Conservation (phyloP, 35 echinoderm and acorn worm genomes). For the Holothuria glaberrima region DNA sequence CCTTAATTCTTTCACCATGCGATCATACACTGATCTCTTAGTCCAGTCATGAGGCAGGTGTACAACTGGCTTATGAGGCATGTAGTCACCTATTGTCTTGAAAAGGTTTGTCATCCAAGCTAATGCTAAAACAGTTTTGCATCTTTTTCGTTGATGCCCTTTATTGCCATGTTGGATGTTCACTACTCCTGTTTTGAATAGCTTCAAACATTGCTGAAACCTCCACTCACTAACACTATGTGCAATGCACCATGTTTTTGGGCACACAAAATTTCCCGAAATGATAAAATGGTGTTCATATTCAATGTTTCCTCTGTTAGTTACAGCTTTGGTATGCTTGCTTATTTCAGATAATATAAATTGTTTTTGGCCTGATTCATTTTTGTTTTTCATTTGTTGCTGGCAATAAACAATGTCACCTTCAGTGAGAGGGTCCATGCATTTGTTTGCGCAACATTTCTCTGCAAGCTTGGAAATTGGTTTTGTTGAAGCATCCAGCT, state of each 20-base stretch:
- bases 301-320: not conserved
- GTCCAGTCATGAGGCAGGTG: conserved; percentile 50
- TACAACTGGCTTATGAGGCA: conserved; percentile 47
- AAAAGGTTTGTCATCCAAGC: conserved; percentile 55
- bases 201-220: conserved; percentile 5
- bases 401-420: not conserved
- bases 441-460: conserved; percentile 23
- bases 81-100: conserved; percentile 50
- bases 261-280: not conserved
- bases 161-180: conserved; percentile 21
- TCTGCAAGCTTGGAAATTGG: not conserved
- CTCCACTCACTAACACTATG: conserved; percentile 14
- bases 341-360: conserved; percentile 13
- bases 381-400: not conserved
- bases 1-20: conserved; percentile 41
- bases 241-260: conserved; percentile 51
- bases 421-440: not conserved
- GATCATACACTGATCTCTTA: conserved; percentile 9
- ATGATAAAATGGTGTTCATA: conserved; percentile 28
- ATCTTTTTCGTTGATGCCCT: not conserved
- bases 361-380: conserved; percentile 16
- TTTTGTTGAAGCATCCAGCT: not conserved
- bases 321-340: conserved; percentile 2
- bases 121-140: not conserved
- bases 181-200: not conserved